Conservation (phyloP, 1,140 invertebrate species). For the Centruroides vittatus region DNA sequence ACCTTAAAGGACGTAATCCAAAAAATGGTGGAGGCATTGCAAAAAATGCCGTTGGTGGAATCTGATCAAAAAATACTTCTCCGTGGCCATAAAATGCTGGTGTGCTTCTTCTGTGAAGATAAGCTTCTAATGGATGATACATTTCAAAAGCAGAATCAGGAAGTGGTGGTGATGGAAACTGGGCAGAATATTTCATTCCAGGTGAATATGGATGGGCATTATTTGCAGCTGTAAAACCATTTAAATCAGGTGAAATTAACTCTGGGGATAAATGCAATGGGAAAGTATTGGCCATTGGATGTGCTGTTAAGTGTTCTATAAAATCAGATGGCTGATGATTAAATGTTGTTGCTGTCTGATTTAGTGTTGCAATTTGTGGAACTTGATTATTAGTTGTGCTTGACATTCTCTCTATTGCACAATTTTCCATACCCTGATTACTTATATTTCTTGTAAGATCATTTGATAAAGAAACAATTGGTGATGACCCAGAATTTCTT, state of each 20-base stretch:
- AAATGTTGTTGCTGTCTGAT: conserved; percentile 4
- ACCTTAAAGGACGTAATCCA: conserved; percentile 12
- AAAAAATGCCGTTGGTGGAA: conserved; percentile 11
- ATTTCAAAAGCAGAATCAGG: conserved; percentile 11
- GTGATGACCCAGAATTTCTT: not conserved
- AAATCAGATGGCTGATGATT: conserved; percentile 2
- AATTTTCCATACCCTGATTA: not conserved
- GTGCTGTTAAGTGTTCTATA: conserved; percentile 9
- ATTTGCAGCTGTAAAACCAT: not conserved
- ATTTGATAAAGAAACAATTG: conserved; percentile 1
- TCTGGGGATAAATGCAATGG: conserved; percentile 10
- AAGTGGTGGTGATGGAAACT: conserved; percentile 4
- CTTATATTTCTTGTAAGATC: conserved; percentile 1
- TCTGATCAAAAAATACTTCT: conserved; percentile 11
- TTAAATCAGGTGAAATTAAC: conserved; percentile 5
- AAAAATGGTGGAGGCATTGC: conserved; percentile 9
- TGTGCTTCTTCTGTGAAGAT: conserved; percentile 4
- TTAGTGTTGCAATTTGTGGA: not conserved
- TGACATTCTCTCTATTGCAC: conserved; percentile 6
- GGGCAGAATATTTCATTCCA: conserved; percentile 10
- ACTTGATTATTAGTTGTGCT: not conserved
- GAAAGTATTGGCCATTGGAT: conserved; percentile 7
- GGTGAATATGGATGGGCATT: not conserved
- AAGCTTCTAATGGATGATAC: conserved; percentile 11
- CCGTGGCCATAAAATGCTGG: conserved; percentile 6